Conservation (phyloP, 2,113 vertebrate genomes). For the Girardinichthys multiradiatus region DNA sequence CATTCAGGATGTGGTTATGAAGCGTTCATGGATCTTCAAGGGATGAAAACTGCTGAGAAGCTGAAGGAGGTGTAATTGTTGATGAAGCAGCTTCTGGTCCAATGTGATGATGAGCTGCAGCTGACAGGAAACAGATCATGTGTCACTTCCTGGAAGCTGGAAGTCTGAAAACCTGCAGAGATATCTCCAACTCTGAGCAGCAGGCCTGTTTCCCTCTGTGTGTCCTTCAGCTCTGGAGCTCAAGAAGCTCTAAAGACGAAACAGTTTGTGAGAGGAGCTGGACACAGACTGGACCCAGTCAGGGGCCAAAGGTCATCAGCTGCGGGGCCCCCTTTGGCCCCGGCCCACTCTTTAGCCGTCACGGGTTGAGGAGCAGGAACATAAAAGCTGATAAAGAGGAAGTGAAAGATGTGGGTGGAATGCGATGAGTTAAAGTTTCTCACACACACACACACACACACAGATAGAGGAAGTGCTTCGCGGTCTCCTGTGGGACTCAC, state of each 20-base stretch:
- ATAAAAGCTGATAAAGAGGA: neutral
- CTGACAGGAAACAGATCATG: neutral
- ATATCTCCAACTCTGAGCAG: too few species aligned
- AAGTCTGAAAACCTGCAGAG: too few species aligned
- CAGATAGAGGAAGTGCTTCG: neutral
- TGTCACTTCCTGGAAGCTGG: neutral
- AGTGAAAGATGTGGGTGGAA: neutral
- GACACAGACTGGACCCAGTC: too few species aligned
- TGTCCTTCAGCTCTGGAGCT: too few species aligned
- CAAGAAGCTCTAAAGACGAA: too few species aligned
- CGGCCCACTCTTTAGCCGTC: too few species aligned
- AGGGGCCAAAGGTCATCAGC: too few species aligned
- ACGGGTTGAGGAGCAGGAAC: neutral
- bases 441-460: neutral
- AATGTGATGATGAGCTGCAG: too few species aligned
- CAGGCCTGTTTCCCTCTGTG: too few species aligned
- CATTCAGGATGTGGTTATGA: neutral
- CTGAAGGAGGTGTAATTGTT: neutral
- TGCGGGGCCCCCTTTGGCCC: too few species aligned
- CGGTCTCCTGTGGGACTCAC: conserved; percentile 3
- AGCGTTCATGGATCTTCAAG: too few species aligned
- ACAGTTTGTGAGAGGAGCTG: too few species aligned
- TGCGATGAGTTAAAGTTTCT: neutral
- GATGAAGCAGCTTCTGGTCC: neutral
- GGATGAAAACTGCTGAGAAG: neutral